These are phyloP conservation scores for Mormyrus hasselquistii DNA, from an alignment of 2,797 vertebrate genomes.

Conservation along the genomic window DNA sequence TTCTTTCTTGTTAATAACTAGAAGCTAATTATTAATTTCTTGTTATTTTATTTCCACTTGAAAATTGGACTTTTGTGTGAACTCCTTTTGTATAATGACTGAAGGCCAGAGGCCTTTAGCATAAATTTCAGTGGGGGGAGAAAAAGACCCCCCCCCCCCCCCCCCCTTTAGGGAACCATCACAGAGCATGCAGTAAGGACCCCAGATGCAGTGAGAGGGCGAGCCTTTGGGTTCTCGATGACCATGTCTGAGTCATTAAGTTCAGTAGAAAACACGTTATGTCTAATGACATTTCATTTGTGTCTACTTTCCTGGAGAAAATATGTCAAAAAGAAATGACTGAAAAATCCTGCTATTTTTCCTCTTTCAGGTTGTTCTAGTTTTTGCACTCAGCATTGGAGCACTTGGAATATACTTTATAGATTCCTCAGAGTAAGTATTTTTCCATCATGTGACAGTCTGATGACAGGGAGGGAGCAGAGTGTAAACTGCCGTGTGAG, in stretches of 20 bases:
- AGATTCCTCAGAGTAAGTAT: constrained; percentile 99
- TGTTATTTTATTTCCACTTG: background rate
- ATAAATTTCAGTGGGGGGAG: background rate
- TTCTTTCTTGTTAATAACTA: background rate
- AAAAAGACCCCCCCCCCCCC: background rate
- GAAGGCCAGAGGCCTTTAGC: background rate
- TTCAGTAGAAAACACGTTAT: background rate
- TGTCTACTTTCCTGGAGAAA: background rate
- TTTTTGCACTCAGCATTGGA: constrained; percentile 99
- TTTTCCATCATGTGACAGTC: constrained; percentile 3
- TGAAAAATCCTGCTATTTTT: constrained; percentile 38
- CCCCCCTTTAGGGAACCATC: background rate
- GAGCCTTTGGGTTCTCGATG: background rate
- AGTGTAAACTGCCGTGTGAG: background rate
- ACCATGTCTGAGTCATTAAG: background rate
- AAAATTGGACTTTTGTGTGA: background rate
- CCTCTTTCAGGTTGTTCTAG: constrained; percentile 89
- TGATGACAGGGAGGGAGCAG: background rate
- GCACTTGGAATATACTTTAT: constrained; percentile 99
- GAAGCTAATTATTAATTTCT: background rate
- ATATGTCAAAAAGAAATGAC: background rate
- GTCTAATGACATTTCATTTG: background rate
- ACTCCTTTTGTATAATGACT: background rate
- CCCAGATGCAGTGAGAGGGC: background rate
- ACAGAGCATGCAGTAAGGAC: background rate